Evolutionary conservation across 2,888 invertebrate species (phyloP).

Genomic region (Hybos culiciformis): DNA sequence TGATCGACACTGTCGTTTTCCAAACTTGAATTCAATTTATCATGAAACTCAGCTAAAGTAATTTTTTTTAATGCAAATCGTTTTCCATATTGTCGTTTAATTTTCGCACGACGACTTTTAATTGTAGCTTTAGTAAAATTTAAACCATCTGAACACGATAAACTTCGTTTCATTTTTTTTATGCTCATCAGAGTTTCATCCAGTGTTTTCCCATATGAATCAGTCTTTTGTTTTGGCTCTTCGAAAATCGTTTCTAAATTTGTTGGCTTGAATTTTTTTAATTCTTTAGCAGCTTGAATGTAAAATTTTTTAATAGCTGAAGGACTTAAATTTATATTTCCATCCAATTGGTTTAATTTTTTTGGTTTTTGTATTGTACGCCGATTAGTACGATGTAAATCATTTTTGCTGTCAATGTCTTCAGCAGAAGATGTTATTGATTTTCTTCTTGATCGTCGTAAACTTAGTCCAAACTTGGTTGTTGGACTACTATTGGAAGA

Average conservation of each 20-base stretch:
- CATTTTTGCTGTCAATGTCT: no score
- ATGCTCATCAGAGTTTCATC: slow-evolving; percentile 17
- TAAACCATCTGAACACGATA: slow-evolving; percentile 26
- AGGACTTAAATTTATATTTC: slow-evolving; percentile 9
- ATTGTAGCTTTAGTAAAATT: slow-evolving; percentile 25
- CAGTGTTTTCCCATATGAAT: no score
- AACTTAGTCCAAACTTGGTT: no score
- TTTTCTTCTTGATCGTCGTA: no score
- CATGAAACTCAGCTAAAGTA: slow-evolving; percentile 26
- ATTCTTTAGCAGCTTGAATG: slow-evolving; percentile 20
- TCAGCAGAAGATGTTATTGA: no score
- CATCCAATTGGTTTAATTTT: not conserved
- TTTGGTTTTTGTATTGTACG: slow-evolving; percentile 1
- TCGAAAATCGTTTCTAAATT: slow-evolving; percentile 31
- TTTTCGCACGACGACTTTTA: slow-evolving; percentile 26
- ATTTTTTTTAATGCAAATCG: slow-evolving; percentile 26
- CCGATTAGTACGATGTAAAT: not conserved
- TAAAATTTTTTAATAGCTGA: slow-evolving; percentile 25
- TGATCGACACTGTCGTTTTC: no score
- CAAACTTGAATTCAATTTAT: slow-evolving; percentile 26
- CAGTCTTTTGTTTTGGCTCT: slow-evolving; percentile 21
- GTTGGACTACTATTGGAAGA: no score
- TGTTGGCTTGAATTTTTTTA: slow-evolving; percentile 27
- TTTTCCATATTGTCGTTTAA: slow-evolving; percentile 28
- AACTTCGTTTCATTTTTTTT: slow-evolving; percentile 24